Evolutionary conservation across 2,888 invertebrate genomes (phyloP).

Genomic region (Drosophila kuntzei): DNA sequence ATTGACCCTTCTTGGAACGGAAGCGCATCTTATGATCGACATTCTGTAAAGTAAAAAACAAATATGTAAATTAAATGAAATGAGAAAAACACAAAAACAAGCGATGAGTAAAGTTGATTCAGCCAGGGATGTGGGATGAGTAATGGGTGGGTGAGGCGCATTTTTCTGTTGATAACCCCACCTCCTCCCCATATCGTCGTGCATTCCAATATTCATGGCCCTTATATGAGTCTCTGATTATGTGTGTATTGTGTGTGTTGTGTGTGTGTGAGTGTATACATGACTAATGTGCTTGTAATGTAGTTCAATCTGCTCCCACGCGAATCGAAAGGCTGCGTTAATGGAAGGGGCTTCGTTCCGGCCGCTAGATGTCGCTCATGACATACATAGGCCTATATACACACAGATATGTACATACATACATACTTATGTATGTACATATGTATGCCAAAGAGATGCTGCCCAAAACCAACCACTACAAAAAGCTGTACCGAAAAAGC

Average conservation of each 20-base stretch:
- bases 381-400: slow-evolving; percentile 68
- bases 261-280: slow-evolving; percentile 30
- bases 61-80: no score
- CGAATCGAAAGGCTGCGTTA: slow-evolving; percentile 27
- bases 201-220: slow-evolving; percentile 52
- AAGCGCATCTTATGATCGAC: slow-evolving; percentile 97
- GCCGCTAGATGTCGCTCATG: slow-evolving; percentile 75
- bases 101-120: slow-evolving; percentile 33
- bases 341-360: slow-evolving; percentile 24
- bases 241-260: neutral
- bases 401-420: slow-evolving; percentile 24
- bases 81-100: slow-evolving; percentile 4
- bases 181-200: slow-evolving; percentile 34
- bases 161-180: slow-evolving; percentile 23
- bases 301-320: slow-evolving; percentile 70
- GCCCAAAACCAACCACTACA: slow-evolving; percentile 65
- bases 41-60: slow-evolving; percentile 88
- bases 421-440: slow-evolving; percentile 34
- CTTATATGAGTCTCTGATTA: slow-evolving; percentile 1
- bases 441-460: slow-evolving; percentile 63
- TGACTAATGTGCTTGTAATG: slow-evolving; percentile 69
- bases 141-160: slow-evolving; percentile 42
- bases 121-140: slow-evolving; percentile 47
- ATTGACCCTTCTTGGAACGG: slow-evolving; percentile 96
- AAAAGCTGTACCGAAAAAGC: slow-evolving; percentile 71